A percentile compares a stretch with the other conserved stretches of the same genome.
Conservation (phyloP, 2,888 invertebrate species). For the Leptinotarsa rubiginosa region DNA sequence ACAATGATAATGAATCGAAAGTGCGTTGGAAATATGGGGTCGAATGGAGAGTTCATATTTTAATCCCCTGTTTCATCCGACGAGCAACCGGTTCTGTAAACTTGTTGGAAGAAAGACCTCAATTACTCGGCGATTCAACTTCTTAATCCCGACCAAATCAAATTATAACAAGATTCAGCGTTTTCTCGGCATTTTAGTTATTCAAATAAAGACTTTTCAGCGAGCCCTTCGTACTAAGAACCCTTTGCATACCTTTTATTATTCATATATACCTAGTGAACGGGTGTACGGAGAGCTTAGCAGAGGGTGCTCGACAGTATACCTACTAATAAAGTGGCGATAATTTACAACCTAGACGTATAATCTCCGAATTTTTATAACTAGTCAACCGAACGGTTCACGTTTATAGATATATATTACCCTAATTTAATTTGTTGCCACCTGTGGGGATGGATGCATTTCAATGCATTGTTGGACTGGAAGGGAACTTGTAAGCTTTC, state of each 20-base stretch:
- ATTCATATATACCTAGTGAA: constrained; percentile 15
- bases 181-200: constrained; percentile 25
- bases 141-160: constrained; percentile 29
- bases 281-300: neutral
- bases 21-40: neutral
- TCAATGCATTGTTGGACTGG: neutral
- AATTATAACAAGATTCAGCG: constrained; percentile 32
- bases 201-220: constrained; percentile 34
- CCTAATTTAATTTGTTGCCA: constrained; percentile 46
- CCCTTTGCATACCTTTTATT: constrained; percentile 24
- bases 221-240: constrained; percentile 12
- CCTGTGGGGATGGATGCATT: constrained; percentile 14
- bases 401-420: constrained; percentile 45
- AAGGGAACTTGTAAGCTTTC: constrained; percentile 5
- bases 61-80: constrained; percentile 5
- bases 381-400: constrained; percentile 34
- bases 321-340: constrained; percentile 29
- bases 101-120: constrained; percentile 31
- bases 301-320: constrained; percentile 20
- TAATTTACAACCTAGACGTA: constrained; percentile 41
- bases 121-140: constrained; percentile 32
- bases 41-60: constrained; percentile 1
- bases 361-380: constrained; percentile 41
- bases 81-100: constrained; percentile 29
- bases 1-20: neutral